phyloP scores from a whole-genome alignment of 2,113 vertebrate genomes.

The Uria lomvia region DNA sequence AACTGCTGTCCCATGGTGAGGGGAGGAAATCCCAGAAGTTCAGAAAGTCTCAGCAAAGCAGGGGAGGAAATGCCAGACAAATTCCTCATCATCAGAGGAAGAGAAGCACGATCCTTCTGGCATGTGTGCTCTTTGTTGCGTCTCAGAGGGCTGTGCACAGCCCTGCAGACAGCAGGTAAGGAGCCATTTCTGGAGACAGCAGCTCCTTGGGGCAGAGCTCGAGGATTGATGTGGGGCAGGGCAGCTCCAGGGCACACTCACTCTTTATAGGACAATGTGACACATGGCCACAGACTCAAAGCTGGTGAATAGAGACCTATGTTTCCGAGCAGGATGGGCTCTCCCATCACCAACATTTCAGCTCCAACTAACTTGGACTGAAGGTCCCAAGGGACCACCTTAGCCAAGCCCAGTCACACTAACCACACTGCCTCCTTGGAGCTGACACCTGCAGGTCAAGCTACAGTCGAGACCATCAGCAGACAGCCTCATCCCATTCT shows the following conservation, averaged over 20 bases:
- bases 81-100: neutral
- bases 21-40: neutral
- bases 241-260: neutral
- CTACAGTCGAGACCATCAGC: neutral
- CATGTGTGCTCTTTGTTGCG: neutral
- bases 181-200: neutral
- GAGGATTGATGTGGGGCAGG: fast-evolving
- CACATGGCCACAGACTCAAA: neutral
- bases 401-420: neutral
- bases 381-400: neutral
- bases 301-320: neutral
- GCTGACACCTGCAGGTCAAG: neutral
- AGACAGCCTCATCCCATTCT: neutral
- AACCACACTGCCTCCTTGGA: neutral
- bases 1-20: neutral
- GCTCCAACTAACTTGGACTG: neutral
- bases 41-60: neutral
- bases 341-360: neutral
- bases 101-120: neutral
- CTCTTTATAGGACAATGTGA: neutral
- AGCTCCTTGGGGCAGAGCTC: neutral
- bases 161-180: neutral
- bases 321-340: neutral
- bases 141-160: fast-evolving
- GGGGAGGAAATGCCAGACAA: neutral